Conservation (phyloP, 2,797 vertebrate genomes). For the Schizopygopsis pylzovi region DNA sequence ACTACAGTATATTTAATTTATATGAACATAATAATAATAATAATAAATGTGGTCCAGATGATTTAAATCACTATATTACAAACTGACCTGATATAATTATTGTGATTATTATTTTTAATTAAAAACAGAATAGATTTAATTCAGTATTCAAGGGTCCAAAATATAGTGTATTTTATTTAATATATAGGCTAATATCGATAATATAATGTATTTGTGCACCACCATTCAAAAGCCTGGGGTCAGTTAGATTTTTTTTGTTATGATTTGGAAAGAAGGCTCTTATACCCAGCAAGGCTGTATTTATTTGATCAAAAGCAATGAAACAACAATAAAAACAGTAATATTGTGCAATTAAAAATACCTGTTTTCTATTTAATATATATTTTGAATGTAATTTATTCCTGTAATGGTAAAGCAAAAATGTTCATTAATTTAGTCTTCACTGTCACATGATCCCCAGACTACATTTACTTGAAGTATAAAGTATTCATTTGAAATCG, state of each 20-base stretch:
- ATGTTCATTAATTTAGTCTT: not conserved
- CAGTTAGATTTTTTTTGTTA: too few species aligned
- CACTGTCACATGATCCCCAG: too few species aligned
- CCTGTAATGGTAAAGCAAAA: not conserved
- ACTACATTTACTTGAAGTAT: too few species aligned
- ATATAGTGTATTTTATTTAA: not conserved
- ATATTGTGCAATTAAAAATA: not conserved
- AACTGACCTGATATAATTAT: not conserved
- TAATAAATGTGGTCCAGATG: too few species aligned
- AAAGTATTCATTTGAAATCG: not conserved
- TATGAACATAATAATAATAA: not conserved
- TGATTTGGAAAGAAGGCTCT: too few species aligned
- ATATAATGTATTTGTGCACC: not conserved
- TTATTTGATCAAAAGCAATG: not conserved
- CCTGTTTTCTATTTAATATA: not conserved
- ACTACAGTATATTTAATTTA: not conserved
- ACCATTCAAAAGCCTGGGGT: too few species aligned
- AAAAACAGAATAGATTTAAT: not conserved
- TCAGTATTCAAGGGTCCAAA: not conserved
- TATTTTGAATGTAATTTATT: not conserved
- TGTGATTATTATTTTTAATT: not conserved
- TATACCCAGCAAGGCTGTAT: not conserved
- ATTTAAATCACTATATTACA: not conserved
- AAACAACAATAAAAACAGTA: not conserved
- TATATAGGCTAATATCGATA: not conserved